A percentile compares a stretch with the other conserved stretches of the same genome.
phyloP scores from a whole-genome alignment of 2,113 vertebrate genomes.

The Anolis sagrei region DNA sequence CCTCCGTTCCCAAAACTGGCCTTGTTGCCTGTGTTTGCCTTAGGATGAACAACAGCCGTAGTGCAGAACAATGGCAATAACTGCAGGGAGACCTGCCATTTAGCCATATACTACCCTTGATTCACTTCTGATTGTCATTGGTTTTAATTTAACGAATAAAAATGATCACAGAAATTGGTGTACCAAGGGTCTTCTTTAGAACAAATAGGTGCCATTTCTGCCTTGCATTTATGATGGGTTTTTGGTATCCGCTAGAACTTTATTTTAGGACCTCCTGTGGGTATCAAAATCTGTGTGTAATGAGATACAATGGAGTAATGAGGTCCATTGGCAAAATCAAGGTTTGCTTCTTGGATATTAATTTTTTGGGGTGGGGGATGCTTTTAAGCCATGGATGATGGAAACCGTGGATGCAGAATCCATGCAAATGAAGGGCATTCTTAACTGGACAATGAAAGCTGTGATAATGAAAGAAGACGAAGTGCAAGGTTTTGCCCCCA shows the following conservation, averaged over 20 bases:
- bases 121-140: slow-evolving; percentile 27
- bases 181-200: background rate
- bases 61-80: background rate
- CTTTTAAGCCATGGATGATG: too few relatives aligned
- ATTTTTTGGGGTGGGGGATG: too few relatives aligned
- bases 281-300: too few relatives aligned
- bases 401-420: too few relatives aligned
- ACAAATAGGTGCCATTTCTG: background rate
- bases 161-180: slow-evolving; percentile 21
- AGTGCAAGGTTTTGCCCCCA: background rate
- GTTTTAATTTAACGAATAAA: slow-evolving; percentile 67
- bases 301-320: too few relatives aligned
- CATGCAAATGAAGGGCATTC: too few relatives aligned
- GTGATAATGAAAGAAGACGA: background rate
- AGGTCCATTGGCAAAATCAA: too few relatives aligned
- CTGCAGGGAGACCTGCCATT: background rate
- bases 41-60: background rate
- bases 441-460: too few relatives aligned
- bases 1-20: background rate
- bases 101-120: background rate
- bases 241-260: too few relatives aligned
- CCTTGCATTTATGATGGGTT: background rate
- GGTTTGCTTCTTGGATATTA: too few relatives aligned
- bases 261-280: too few relatives aligned
- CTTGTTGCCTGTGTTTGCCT: background rate